phyloP scores from a whole-genome alignment of 2,888 invertebrate species.

The Ophion ventricosus region DNA sequence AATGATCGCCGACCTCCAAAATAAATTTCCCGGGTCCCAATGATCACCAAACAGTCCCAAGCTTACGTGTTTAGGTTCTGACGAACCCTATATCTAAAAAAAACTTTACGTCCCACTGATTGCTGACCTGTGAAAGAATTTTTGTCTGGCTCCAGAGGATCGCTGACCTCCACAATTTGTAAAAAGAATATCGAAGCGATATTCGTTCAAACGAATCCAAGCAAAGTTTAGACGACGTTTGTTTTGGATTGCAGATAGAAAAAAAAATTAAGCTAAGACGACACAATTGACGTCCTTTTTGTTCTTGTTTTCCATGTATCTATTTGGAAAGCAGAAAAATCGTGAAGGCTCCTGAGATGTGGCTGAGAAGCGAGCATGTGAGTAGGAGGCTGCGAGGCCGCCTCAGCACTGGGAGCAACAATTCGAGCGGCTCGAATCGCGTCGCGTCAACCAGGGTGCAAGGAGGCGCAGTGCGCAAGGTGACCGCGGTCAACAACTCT shows the following conservation, averaged over 20 bases:
- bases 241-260: neutral
- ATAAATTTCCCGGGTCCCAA: neutral
- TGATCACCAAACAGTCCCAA: too few species aligned
- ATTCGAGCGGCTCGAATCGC: constrained; percentile 66
- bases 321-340: constrained; percentile 53
- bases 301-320: neutral
- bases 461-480: constrained; percentile 76
- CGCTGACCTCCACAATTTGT: neutral
- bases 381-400: constrained; percentile 81
- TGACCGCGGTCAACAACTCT: constrained; percentile 77
- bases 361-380: constrained; percentile 82
- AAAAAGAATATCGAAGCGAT: neutral
- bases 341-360: constrained; percentile 76
- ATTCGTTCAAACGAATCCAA: neutral
- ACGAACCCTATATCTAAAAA: too few species aligned
- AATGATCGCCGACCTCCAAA: neutral
- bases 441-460: constrained; percentile 74
- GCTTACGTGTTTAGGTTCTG: too few species aligned
- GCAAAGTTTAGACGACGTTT: neutral
- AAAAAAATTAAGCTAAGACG: neutral
- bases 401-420: constrained; percentile 73
- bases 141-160: neutral
- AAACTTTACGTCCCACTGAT: neutral
- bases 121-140: neutral
- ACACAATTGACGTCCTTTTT: neutral